These are phyloP conservation scores for Diplosoma virens DNA, from an alignment of 23 tunicate species.

Conservation along the genomic window DNA sequence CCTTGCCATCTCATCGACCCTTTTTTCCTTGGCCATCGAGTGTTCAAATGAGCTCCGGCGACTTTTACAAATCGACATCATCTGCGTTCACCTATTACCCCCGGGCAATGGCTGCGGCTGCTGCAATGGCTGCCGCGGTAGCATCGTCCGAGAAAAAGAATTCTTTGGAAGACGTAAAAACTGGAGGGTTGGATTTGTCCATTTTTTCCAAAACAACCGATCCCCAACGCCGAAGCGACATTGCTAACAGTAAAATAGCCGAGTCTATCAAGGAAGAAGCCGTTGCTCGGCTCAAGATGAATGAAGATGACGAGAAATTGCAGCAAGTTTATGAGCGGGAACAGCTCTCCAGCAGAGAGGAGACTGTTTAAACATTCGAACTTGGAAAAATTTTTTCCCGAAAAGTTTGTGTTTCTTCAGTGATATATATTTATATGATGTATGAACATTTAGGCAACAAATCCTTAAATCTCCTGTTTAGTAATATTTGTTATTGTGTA, in stretches of 20 bases:
- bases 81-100: constrained; percentile 42
- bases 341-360: no score
- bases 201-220: not conserved
- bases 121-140: constrained; percentile 41
- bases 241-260: not conserved
- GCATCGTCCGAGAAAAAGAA: constrained; percentile 3
- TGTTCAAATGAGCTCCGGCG: not conserved
- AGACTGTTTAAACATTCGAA: no score
- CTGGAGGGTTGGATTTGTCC: constrained; percentile 10
- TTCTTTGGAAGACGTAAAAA: not conserved
- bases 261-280: not conserved
- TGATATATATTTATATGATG: no score
- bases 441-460: no score
- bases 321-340: no score
- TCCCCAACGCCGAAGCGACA: not conserved
- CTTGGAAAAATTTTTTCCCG: no score
- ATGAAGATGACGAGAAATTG: no score
- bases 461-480: no score
- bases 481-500: no score
- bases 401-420: no score
- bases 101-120: constrained; percentile 45
- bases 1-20: constrained; percentile 13
- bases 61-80: not conserved
- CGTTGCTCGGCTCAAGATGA: no score
- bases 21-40: constrained; percentile 22